Evolutionary conservation across 1,140 invertebrate species (phyloP), one percentile per base, ranked within the genome.

Genomic region (Drosophila arawakana): DNA sequence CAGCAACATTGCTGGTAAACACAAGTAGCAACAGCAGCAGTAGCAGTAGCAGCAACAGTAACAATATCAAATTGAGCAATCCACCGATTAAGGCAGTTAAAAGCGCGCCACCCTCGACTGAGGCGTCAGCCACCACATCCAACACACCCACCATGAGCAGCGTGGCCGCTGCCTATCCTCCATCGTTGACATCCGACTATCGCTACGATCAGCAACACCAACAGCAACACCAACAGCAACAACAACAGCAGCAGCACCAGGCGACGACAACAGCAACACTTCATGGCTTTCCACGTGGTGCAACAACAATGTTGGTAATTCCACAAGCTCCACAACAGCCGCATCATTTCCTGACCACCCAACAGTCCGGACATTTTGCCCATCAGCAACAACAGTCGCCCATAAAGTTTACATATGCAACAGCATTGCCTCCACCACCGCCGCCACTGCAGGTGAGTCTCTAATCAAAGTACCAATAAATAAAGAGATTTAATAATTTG

Each of bases 361-460:
- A 78, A 37, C 66, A 78, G 15, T 46, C 65, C 41, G 55, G 73
- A 4, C 90, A 80, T 15, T 80, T 81, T 67, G 25, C 73, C 10
- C 75, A 78, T 60, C 89, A 73, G 25, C 73, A 73, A 2, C 86
- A 80, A 10, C 86, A 84, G 37, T 66, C 79, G 57, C 66, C 79
- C 50, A 54, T 91, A 10, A 91, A 92, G 60, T 81, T 76, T 50
- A 83, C 79, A 49, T 91, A 91, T 76, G 72, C 81, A 30, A 70
- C 61, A 34, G 50, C 79, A 60, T 61, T 91, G 66, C 91, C 72
- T 15, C 62, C 90, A 10, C 78, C 90, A 47, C 90, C 90, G 47
- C 90, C 91, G n/a, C 88, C 90, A 4, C 50, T 92, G 54, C 91
- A 91, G 82, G 91, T 92, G 25, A 78, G 78, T 77, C 1, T 18